Conservation (phyloP, 1,140 invertebrate genomes). For the Diabrotica undecimpunctata region DNA sequence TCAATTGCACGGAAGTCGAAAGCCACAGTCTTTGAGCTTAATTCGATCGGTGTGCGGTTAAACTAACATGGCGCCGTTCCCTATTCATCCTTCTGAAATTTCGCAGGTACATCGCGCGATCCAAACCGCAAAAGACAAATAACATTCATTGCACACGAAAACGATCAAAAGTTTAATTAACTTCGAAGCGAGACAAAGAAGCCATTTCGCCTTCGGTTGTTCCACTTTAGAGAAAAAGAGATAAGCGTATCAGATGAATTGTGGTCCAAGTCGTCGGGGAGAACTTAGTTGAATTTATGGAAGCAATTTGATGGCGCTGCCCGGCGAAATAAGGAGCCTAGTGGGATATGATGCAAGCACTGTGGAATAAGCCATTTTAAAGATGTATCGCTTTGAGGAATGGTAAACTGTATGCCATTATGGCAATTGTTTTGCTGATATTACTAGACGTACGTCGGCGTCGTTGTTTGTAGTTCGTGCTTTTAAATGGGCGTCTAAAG, state of each 20-base stretch:
- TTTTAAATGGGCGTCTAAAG: no score
- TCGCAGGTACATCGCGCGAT: constrained; percentile 23
- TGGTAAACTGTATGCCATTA: constrained; percentile 37
- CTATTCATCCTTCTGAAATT: constrained; percentile 1
- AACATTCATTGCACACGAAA: constrained; percentile 31
- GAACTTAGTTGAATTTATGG: constrained; percentile 40
- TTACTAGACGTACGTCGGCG: background rate
- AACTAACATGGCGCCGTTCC: background rate
- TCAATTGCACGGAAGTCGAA: no score
- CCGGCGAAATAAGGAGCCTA: constrained; percentile 34
- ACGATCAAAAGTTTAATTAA: constrained; percentile 42
- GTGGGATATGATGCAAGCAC: constrained; percentile 30
- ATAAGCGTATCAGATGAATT: constrained; percentile 34
- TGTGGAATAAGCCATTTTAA: constrained; percentile 33
- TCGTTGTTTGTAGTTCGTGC: no score
- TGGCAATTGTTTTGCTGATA: constrained; percentile 12
- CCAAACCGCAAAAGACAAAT: constrained; percentile 26
- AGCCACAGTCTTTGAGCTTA: no score
- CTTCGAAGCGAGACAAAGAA: constrained; percentile 31
- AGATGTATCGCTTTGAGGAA: constrained; percentile 33
- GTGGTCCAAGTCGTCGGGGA: constrained; percentile 38
- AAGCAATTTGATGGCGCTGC: constrained; percentile 40
- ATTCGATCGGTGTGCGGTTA: background rate
- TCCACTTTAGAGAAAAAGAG: constrained; percentile 22
- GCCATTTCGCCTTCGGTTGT: constrained; percentile 5